Conservation (phyloP, 1,140 invertebrate species). For the Cotesia glomerata region DNA sequence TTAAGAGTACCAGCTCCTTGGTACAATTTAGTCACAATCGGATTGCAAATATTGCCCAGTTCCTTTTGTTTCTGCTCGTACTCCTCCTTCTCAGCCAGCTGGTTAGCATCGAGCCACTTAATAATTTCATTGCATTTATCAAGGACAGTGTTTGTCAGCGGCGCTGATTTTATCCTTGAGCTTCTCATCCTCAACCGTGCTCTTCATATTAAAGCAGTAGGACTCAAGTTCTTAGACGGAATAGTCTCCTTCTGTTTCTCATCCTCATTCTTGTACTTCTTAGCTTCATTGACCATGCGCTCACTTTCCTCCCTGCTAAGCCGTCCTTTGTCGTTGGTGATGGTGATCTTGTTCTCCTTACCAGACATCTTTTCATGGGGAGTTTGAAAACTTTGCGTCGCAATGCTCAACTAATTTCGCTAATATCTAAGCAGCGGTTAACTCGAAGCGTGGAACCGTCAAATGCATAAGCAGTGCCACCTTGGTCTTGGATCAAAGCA, state of each 20-base stretch:
- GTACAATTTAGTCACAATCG: constrained; percentile 86
- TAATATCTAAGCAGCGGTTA: no score
- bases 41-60: constrained; percentile 82
- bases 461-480: no score
- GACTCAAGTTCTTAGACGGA: constrained; percentile 91
- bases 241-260: constrained; percentile 89
- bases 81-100: constrained; percentile 91
- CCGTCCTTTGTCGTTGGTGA: constrained; percentile 97
- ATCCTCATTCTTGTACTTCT: constrained; percentile 92
- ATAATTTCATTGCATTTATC: constrained; percentile 94
- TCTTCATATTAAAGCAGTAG: constrained; percentile 98
- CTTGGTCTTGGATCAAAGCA: no score
- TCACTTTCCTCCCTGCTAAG: constrained; percentile 97
- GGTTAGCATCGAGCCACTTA: constrained; percentile 93
- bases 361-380: constrained; percentile 93
- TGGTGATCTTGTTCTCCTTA: constrained; percentile 97
- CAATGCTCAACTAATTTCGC: no score
- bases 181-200: constrained; percentile 88
- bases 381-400: no score
- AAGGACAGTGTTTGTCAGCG: constrained; percentile 83
- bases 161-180: constrained; percentile 91
- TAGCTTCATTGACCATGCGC: constrained; percentile 96
- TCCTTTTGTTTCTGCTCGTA: constrained; percentile 93
- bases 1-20: constrained; percentile 73
- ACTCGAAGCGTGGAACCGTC: no score